A percentile compares a stretch with the other conserved stretches of the same genome.
phyloP scores from a whole-genome alignment of 2,888 invertebrate species.

The Phania funesta region DNA sequence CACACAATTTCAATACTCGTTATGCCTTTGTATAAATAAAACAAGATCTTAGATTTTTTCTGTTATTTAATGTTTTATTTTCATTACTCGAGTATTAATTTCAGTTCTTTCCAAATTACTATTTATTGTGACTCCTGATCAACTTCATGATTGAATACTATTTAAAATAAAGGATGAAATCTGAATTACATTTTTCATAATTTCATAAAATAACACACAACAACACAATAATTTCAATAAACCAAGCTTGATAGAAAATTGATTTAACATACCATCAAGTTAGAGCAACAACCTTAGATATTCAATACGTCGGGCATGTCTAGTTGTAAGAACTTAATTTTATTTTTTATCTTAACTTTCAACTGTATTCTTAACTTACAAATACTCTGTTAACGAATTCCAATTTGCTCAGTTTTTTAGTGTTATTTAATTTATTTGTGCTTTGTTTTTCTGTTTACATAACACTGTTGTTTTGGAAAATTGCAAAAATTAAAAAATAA shows the following conservation, averaged over 20 bases:
- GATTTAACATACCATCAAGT: slow-evolving; percentile 1
- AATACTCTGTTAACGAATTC: slow-evolving; percentile 65
- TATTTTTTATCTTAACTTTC: slow-evolving; percentile 8
- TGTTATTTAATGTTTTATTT: no score
- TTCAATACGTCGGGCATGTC: slow-evolving; percentile 43
- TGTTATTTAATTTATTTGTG: slow-evolving; percentile 67
- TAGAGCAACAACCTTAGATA: slow-evolving; percentile 46
- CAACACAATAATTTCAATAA: not conserved
- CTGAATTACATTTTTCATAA: no score
- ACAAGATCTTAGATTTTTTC: no score
- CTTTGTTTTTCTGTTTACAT: slow-evolving; percentile 42
- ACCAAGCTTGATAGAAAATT: not conserved
- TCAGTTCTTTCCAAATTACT: no score
- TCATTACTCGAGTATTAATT: no score
- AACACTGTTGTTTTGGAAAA: slow-evolving; percentile 48
- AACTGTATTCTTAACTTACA: slow-evolving; percentile 37
- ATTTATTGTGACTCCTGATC: no score
- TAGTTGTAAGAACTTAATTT: slow-evolving; percentile 15
- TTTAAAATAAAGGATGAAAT: no score
- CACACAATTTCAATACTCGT: no score
- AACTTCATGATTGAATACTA: no score
- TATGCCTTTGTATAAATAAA: no score
- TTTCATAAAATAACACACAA: no score
- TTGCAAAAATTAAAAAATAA: slow-evolving; percentile 51
- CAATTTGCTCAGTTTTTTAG: slow-evolving; percentile 64